phyloP scores from a whole-genome alignment of 2,113 vertebrate species.

The Vanacampus margaritifer region DNA sequence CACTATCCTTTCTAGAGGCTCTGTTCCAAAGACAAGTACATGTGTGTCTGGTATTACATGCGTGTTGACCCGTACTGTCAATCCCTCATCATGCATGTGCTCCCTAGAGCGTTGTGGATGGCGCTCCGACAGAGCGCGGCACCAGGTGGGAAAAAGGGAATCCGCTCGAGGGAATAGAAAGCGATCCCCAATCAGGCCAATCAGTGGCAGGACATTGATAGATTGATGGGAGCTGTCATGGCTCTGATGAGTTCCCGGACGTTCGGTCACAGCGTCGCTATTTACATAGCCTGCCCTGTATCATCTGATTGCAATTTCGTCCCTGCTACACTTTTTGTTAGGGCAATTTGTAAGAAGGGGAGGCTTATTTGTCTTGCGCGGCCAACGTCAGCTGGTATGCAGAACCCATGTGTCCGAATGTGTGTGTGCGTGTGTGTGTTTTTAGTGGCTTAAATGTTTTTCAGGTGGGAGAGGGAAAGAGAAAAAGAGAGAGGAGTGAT shows the following conservation, averaged over 20 bases:
- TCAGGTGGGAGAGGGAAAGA: constrained; percentile 56
- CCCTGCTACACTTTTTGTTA: constrained; percentile 49
- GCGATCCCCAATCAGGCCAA: constrained; percentile 63
- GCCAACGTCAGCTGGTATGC: constrained; percentile 44
- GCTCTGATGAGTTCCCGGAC: constrained; percentile 56
- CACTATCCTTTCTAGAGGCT: not conserved
- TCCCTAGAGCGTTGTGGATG: constrained; percentile 45
- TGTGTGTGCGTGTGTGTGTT: constrained; percentile 25
- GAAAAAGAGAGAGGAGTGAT: constrained; percentile 50
- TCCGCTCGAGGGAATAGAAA: constrained; percentile 52
- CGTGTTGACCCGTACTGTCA: constrained; percentile 50
- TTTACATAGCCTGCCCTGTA: constrained; percentile 45
- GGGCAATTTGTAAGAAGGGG: constrained; percentile 59
- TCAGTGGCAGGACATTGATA: constrained; percentile 56
- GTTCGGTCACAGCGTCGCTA: constrained; percentile 52
- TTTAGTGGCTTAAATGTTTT: constrained; percentile 50
- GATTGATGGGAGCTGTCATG: constrained; percentile 67
- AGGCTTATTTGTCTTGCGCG: constrained; percentile 63
- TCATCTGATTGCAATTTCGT: constrained; percentile 73
- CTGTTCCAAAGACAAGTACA: constrained; percentile 19
- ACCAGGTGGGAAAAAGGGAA: constrained; percentile 56
- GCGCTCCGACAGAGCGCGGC: constrained; percentile 43
- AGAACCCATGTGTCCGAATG: constrained; percentile 28
- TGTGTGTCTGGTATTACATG: constrained; percentile 7
- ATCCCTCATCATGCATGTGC: constrained; percentile 26